Evolutionary conservation across 2,888 invertebrate species (phyloP).

Genomic region (Odiellus spinosus): DNA sequence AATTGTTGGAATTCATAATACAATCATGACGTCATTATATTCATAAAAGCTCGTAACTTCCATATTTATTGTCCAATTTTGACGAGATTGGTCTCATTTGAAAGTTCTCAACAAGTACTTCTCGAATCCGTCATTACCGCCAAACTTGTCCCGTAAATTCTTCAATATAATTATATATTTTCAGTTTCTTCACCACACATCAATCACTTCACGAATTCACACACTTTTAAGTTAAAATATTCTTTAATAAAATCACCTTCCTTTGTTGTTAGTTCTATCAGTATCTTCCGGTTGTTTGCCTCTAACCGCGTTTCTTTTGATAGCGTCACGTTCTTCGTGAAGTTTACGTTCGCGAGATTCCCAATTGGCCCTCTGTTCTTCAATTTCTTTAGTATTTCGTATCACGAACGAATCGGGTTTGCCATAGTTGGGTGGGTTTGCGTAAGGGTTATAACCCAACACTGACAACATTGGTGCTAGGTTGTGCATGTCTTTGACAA

Average conservation of each 20-base stretch:
- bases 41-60: too few species aligned
- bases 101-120: too few species aligned
- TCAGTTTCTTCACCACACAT: too few species aligned
- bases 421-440: slow-evolving; percentile 90
- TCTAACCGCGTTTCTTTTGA: slow-evolving; percentile 5
- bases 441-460: slow-evolving; percentile 82
- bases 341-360: slow-evolving; percentile 22
- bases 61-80: too few species aligned
- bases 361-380: slow-evolving; percentile 29
- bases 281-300: not conserved
- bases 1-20: too few species aligned
- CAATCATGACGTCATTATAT: too few species aligned
- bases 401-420: slow-evolving; percentile 59
- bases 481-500: slow-evolving; percentile 75
- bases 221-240: too few species aligned
- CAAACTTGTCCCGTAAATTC: too few species aligned
- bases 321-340: slow-evolving; percentile 16
- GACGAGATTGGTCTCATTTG: too few species aligned
- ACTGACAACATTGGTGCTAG: slow-evolving; percentile 87
- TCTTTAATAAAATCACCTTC: not conserved
- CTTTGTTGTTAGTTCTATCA: not conserved
- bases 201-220: too few species aligned
- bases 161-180: too few species aligned
- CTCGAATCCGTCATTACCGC: too few species aligned
- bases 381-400: slow-evolving; percentile 32